Evolutionary conservation across 2,797 vertebrate genomes (phyloP).

Genomic region (Lerista edwardsae): DNA sequence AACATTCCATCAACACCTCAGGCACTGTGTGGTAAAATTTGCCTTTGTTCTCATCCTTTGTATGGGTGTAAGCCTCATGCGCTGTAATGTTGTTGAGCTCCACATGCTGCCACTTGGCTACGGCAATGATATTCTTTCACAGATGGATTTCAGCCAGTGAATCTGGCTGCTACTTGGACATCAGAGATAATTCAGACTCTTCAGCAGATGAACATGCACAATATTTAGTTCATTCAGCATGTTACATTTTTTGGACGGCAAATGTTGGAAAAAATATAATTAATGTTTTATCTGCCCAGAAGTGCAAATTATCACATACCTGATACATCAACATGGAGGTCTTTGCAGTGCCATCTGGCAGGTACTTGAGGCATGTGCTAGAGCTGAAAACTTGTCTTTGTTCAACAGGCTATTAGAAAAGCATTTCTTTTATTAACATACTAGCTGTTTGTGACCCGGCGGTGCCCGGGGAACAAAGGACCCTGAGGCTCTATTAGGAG

Average conservation of each 20-base stretch:
- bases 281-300: not conserved
- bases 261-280: not conserved
- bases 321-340: not conserved
- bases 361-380: not conserved
- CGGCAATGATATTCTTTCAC: not conserved
- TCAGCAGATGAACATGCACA: not conserved
- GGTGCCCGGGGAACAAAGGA: too few relatives aligned
- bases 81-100: not conserved
- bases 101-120: constrained; percentile 14
- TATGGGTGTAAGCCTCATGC: not conserved
- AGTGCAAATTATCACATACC: not conserved
- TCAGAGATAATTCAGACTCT: constrained; percentile 16
- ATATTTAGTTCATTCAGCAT: not conserved
- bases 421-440: not conserved
- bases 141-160: not conserved
- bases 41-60: not conserved
- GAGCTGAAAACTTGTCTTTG: not conserved
- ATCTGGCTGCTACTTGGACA: not conserved
- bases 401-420: not conserved
- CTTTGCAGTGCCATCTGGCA: constrained; percentile 7
- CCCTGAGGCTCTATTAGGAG: too few relatives aligned
- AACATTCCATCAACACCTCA: constrained; percentile 14
- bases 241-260: not conserved
- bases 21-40: constrained; percentile 24
- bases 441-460: too few relatives aligned